A percentile compares a stretch with the other conserved stretches of the same genome.
Conservation (phyloP, 2,113 vertebrate genomes). For the Shinisaurus crocodilurus region DNA sequence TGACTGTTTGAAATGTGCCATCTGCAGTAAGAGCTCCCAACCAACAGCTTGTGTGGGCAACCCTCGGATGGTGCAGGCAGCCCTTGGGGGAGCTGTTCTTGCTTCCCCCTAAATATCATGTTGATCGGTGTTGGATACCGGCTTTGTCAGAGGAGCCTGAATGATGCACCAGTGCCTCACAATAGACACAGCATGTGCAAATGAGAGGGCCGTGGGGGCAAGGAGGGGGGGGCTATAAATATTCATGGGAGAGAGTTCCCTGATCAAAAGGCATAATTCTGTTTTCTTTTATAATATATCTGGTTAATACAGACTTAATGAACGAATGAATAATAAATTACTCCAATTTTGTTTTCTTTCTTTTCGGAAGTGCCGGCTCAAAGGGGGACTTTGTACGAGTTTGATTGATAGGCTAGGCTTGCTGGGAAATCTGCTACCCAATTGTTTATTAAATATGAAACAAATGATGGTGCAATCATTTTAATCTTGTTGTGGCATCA, state of each 20-base stretch:
- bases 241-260: slow-evolving; percentile 62
- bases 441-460: slow-evolving; percentile 71
- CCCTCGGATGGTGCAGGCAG: background rate
- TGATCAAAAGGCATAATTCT: slow-evolving; percentile 67
- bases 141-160: slow-evolving; percentile 21
- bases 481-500: slow-evolving; percentile 52
- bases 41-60: background rate
- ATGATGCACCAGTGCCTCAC: slow-evolving; percentile 6
- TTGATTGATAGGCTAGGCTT: slow-evolving; percentile 69
- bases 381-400: slow-evolving; percentile 54
- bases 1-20: background rate
- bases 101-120: slow-evolving; percentile 21
- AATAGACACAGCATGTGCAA: slow-evolving; percentile 29
- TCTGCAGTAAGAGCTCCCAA: background rate
- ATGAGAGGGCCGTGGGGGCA: slow-evolving; percentile 22
- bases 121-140: background rate
- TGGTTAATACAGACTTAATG: slow-evolving; percentile 73
- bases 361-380: slow-evolving; percentile 42
- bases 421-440: slow-evolving; percentile 66
- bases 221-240: slow-evolving; percentile 42
- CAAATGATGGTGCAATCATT: slow-evolving; percentile 64
- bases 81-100: slow-evolving; percentile 5
- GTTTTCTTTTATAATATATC: slow-evolving; percentile 73
- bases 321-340: slow-evolving; percentile 77
- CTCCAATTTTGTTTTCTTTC: slow-evolving; percentile 76